phyloP scores from a whole-genome alignment of 2,113 vertebrate species.

The Solea solea region DNA sequence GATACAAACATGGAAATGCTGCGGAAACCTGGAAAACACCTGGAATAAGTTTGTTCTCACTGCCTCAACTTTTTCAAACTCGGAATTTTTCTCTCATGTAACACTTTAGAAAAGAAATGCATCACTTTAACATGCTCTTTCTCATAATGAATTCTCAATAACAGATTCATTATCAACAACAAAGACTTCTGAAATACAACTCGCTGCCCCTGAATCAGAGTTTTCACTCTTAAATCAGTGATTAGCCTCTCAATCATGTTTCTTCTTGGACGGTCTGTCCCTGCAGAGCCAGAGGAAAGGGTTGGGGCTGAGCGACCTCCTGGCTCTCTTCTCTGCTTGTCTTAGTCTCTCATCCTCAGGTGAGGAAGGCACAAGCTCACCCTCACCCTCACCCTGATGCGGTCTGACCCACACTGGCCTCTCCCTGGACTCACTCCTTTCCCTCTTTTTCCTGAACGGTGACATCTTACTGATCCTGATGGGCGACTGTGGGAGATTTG shows the following conservation, averaged over 20 bases:
- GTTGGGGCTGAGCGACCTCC: slow-evolving; percentile 76
- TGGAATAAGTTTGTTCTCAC: background rate
- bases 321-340: slow-evolving; percentile 62
- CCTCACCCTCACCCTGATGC: slow-evolving; percentile 17
- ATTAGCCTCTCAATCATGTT: slow-evolving; percentile 74
- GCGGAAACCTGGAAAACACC: background rate
- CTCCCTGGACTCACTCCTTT: slow-evolving; percentile 87
- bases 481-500: slow-evolving; percentile 70
- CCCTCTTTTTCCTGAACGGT: slow-evolving; percentile 84
- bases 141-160: too few relatives aligned
- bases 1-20: background rate
- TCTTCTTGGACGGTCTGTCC: slow-evolving; percentile 79
- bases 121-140: too few relatives aligned
- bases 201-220: background rate
- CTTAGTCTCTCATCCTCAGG: slow-evolving; percentile 64
- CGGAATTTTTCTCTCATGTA: too few relatives aligned
- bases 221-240: background rate
- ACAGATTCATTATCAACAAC: too few relatives aligned
- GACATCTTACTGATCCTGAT: slow-evolving; percentile 75
- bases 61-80: background rate
- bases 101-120: too few relatives aligned
- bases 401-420: slow-evolving; percentile 69
- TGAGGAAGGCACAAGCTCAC: slow-evolving; percentile 30
- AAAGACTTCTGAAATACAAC: background rate
- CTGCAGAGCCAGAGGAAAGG: slow-evolving; percentile 79